Conservation (phyloP, 1,140 invertebrate genomes). For the Metaphire vulgaris region DNA sequence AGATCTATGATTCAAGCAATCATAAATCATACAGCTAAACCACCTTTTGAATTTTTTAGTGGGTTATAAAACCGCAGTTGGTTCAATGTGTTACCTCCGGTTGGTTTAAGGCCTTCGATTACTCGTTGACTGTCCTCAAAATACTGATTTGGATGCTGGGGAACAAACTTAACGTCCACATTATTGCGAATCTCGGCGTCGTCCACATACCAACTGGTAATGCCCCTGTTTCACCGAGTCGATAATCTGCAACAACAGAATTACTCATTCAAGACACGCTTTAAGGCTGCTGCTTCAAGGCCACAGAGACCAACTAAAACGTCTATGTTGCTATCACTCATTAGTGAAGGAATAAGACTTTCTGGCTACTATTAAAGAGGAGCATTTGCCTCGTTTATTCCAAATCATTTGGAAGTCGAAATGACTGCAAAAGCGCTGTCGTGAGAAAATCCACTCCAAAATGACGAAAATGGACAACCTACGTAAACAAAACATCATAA, state of each 20-base stretch:
- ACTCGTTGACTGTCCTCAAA: constrained; percentile 72
- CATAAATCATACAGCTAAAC: background rate
- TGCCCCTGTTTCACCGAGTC: constrained; percentile 55
- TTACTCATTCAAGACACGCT: too few species aligned
- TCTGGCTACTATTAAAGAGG: too few species aligned
- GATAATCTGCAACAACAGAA: constrained; percentile 45
- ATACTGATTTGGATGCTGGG: constrained; percentile 90
- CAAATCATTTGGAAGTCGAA: constrained; percentile 44
- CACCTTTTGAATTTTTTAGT: background rate
- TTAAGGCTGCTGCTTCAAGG: too few species aligned
- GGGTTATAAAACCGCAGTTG: background rate
- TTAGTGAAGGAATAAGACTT: too few species aligned
- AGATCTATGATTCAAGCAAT: background rate
- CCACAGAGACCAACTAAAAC: too few species aligned
- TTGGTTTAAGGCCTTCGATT: constrained; percentile 31
- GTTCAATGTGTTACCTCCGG: background rate
- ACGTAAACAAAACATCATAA: constrained; percentile 10
- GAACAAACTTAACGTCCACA: constrained; percentile 57
- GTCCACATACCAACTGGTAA: constrained; percentile 69
- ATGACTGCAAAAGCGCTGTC: constrained; percentile 63
- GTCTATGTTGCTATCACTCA: too few species aligned
- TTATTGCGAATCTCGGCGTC: constrained; percentile 71
- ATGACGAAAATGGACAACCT: constrained; percentile 83
- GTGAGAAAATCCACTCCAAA: constrained; percentile 66
- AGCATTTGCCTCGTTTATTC: constrained; percentile 44